A percentile compares a stretch with the other conserved stretches of the same genome.
Evolutionary conservation across 2,113 vertebrate genomes (phyloP).

Genomic region (Mesembrinibis cayennensis): DNA sequence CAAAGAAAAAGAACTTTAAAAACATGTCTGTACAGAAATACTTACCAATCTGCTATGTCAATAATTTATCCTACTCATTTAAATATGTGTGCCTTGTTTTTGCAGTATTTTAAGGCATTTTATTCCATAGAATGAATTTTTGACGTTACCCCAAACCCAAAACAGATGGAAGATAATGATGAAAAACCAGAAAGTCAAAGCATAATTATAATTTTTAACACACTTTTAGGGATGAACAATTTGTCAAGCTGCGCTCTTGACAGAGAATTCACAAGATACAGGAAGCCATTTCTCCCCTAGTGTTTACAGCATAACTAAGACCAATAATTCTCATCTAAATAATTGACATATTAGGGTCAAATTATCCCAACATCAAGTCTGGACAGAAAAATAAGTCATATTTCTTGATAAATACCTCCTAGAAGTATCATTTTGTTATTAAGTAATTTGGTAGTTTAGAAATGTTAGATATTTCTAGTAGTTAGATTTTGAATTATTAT

Average conservation of each 20-base stretch:
- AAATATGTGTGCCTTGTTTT: constrained; percentile 1
- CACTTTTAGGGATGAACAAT: constrained; percentile 5
- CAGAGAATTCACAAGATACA: neutral
- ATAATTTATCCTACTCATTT: neutral
- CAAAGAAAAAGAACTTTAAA: constrained; percentile 1
- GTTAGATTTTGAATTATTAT: neutral
- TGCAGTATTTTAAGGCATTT: constrained; percentile 2
- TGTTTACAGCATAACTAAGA: neutral
- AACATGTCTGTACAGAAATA: neutral
- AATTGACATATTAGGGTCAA: neutral
- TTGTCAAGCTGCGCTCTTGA: neutral
- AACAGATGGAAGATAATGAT: constrained; percentile 55
- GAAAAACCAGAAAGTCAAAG: constrained; percentile 24
- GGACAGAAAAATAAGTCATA: neutral
- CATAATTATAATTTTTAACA: constrained; percentile 4
- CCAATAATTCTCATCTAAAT: neutral
- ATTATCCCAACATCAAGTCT: neutral
- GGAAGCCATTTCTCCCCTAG: neutral
- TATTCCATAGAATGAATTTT: neutral
- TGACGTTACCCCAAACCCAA: constrained; percentile 8
- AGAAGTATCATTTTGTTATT: neutral
- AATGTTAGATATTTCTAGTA: neutral
- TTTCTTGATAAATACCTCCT: neutral
- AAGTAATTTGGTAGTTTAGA: neutral
- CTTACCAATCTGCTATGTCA: neutral